phyloP scores from a whole-genome alignment of 2,888 invertebrate species.

The Drosophila birchii region DNA sequence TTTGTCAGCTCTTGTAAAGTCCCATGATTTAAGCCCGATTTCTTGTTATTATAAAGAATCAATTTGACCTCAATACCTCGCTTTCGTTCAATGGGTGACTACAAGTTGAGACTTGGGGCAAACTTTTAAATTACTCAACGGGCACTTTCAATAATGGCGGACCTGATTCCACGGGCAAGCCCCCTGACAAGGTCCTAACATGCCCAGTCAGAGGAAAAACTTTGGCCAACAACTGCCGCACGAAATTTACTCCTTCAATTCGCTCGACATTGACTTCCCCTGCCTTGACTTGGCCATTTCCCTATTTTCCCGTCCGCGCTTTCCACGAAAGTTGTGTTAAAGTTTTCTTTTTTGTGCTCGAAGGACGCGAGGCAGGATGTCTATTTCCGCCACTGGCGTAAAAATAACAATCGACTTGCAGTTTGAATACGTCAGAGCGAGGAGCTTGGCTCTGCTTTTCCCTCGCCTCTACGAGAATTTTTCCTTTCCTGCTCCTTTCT shows the following conservation, averaged over 20 bases:
- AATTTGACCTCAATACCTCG: constrained; percentile 60
- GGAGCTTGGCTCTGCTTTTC: constrained; percentile 4
- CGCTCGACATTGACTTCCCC: constrained; percentile 58
- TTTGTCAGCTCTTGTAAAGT: constrained; percentile 7
- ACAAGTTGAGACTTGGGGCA: constrained; percentile 41
- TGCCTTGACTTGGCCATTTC: constrained; percentile 15
- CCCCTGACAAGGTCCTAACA: constrained; percentile 41
- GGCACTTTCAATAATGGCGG: constrained; percentile 71
- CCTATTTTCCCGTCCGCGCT: constrained; percentile 31
- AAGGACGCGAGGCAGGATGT: constrained; percentile 49
- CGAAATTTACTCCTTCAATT: constrained; percentile 48
- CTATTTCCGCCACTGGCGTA: constrained; percentile 75
- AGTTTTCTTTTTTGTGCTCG: constrained; percentile 51
- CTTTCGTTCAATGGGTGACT: constrained; percentile 38
- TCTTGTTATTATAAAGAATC: constrained; percentile 64
- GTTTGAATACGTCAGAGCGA: constrained; percentile 72
- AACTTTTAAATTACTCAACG: constrained; percentile 77
- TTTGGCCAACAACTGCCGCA: constrained; percentile 54
- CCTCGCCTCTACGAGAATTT: constrained; percentile 6
- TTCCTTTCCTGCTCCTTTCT: constrained; percentile 1
- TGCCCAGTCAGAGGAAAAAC: constrained; percentile 44
- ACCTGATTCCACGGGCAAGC: constrained; percentile 15
- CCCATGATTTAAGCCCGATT: constrained; percentile 67
- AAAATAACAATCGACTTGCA: constrained; percentile 80
- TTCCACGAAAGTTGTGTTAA: constrained; percentile 66